Percentiles rank a stretch among this genome's conserved stretches.
Conservation (phyloP, 2,888 invertebrate species). For the Polydrusus pterygomalis region DNA sequence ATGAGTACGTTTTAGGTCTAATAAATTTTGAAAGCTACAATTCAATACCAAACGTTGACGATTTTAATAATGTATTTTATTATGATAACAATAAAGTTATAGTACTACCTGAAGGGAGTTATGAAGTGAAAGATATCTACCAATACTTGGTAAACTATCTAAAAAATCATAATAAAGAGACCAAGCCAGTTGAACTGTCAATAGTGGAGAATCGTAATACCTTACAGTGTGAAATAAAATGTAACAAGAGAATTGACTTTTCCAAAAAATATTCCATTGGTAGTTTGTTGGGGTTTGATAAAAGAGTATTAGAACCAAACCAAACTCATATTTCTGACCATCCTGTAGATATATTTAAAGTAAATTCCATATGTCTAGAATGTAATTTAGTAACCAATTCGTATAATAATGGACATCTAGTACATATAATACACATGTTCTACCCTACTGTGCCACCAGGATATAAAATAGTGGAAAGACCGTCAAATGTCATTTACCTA, state of each 20-base stretch:
- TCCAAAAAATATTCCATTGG: slow-evolving; percentile 15
- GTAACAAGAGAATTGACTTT: slow-evolving; percentile 12
- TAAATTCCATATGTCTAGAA: slow-evolving; percentile 2
- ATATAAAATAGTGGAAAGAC: slow-evolving; percentile 63
- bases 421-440: slow-evolving; percentile 59
- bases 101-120: slow-evolving; percentile 24
- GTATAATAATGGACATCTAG: slow-evolving; percentile 33
- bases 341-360: slow-evolving; percentile 16
- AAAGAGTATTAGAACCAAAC: not conserved
- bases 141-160: not conserved
- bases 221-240: slow-evolving; percentile 24
- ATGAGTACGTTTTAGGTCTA: slow-evolving; percentile 42
- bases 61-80: slow-evolving; percentile 43
- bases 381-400: slow-evolving; percentile 16
- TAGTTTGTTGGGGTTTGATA: not conserved
- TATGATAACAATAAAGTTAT: slow-evolving; percentile 14
- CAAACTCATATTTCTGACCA: slow-evolving; percentile 9
- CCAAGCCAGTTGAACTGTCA: slow-evolving; percentile 2
- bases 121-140: slow-evolving; percentile 28
- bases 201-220: slow-evolving; percentile 26
- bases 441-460: slow-evolving; percentile 62
- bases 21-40: slow-evolving; percentile 40
- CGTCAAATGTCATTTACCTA: slow-evolving; percentile 65
- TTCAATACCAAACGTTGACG: slow-evolving; percentile 38
- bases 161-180: slow-evolving; percentile 11